Evolutionary conservation across 1,140 invertebrate genomes (phyloP), one percentile per base, ranked within the genome.

Genomic region (Notospermus geniculatus): DNA sequence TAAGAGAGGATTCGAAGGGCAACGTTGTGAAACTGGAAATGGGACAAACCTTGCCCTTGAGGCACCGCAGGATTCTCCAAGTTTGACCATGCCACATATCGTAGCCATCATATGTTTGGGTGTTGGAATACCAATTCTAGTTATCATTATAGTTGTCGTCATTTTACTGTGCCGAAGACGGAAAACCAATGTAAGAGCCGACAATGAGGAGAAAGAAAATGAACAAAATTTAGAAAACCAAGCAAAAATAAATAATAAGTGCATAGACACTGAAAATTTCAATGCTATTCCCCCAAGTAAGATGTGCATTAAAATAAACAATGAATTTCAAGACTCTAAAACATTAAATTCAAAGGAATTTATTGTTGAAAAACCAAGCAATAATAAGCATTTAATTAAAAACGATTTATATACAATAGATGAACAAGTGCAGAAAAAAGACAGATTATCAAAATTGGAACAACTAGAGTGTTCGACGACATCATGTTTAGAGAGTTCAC

Each of bases 41-140:
- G 30, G 50, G 17, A 28, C 17, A 19, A 46, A 50, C 13, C 7
- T 22, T 5, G 2, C 23, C 23, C 23, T 27, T 9, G 27, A 11
- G 19, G 27, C 19, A 60, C 59, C 2, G n/a, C 9, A 57, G 0
- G 50, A 23, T 22, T 22, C 29, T 19, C 30, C 2, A 28, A 63
- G 57, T 27, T 66, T 78, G 27, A 70, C 65, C 0, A 66, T 64
- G 29, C 54, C 63, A 23, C 67, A 79, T 22, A 59, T 77, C 15
- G 63, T 76, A 5, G 59, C 77, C 0, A 69, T 75, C 23, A 67
- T 77, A 9, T 76, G 72, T 63, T 61, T 79, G 13, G 77, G 75
- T n/a, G 71, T 58, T n/a, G 77, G 75, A 46, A 69, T 75, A 36
- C 75, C 74, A 0, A 64, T 76, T 4, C n/a, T 76, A 7, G 29